These are phyloP conservation scores for Ictalurus punctatus DNA, from an alignment of 2,113 vertebrate species.

Conservation along the genomic window DNA sequence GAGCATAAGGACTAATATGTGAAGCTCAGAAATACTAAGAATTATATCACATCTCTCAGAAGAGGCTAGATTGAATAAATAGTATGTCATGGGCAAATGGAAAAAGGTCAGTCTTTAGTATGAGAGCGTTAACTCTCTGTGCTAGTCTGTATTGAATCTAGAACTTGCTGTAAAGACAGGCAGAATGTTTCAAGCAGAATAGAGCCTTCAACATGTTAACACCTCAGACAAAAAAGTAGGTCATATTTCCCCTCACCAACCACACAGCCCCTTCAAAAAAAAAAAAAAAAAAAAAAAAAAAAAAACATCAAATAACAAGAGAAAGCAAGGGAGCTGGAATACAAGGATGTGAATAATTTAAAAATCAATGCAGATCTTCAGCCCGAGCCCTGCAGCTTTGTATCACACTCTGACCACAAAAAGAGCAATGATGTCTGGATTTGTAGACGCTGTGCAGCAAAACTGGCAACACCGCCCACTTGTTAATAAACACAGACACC, in stretches of 20 bases:
- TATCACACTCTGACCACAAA: slow-evolving; percentile 11
- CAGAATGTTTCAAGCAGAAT: background rate
- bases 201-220: background rate
- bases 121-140: background rate
- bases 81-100: background rate
- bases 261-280: slow-evolving; percentile 12
- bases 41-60: background rate
- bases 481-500: background rate
- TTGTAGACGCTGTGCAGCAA: background rate
- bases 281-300: slow-evolving; percentile 13
- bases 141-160: background rate
- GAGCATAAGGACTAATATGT: too few relatives aligned
- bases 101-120: background rate
- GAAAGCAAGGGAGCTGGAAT: slow-evolving; percentile 10
- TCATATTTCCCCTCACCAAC: slow-evolving; percentile 22
- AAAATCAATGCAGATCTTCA: slow-evolving; percentile 39
- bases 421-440: background rate
- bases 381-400: slow-evolving; percentile 27
- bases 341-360: slow-evolving; percentile 46
- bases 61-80: background rate
- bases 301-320: slow-evolving; percentile 37
- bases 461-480: background rate
- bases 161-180: background rate
- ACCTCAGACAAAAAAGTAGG: slow-evolving; percentile 43
- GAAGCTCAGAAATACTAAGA: background rate